A percentile compares a stretch with the other conserved stretches of the same genome.
Conservation (phyloP, 1,140 invertebrate genomes). For the Adoxophyes honmai region DNA sequence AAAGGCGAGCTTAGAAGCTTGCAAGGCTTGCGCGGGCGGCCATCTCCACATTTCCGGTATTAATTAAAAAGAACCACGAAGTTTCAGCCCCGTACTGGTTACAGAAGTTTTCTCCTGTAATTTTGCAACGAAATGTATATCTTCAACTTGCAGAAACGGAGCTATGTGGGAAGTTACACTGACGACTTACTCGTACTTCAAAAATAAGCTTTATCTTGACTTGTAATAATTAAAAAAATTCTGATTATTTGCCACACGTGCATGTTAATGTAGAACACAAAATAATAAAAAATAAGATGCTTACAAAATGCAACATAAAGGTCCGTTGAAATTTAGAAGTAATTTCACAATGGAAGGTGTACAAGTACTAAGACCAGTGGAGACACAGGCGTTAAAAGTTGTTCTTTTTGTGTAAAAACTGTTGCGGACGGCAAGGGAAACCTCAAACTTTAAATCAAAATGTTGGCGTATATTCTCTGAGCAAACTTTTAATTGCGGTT, state of each 20-base stretch:
- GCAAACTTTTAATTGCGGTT: slow-evolving; percentile 65
- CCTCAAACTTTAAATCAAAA: slow-evolving; percentile 60
- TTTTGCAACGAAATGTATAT: slow-evolving; percentile 30
- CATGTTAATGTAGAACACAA: too few relatives aligned
- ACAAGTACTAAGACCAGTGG: too few relatives aligned
- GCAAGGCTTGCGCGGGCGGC: not conserved
- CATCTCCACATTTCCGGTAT: slow-evolving; percentile 26
- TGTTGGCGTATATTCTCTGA: slow-evolving; percentile 42
- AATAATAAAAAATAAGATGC: too few relatives aligned
- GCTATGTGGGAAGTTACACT: too few relatives aligned
- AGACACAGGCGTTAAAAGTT: not conserved
- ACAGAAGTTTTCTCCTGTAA: slow-evolving; percentile 33
- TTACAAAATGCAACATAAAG: too few relatives aligned
- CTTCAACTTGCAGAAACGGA: slow-evolving; percentile 4
- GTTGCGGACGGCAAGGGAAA: slow-evolving; percentile 22
- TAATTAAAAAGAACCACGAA: slow-evolving; percentile 60
- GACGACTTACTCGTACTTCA: too few relatives aligned
- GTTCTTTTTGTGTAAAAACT: slow-evolving; percentile 17
- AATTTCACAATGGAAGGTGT: not conserved
- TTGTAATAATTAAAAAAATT: too few relatives aligned
- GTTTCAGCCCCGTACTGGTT: slow-evolving; percentile 36
- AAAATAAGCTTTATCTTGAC: too few relatives aligned
- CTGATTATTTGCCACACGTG: too few relatives aligned
- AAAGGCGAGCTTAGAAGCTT: too few relatives aligned
- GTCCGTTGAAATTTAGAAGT: not conserved